Conservation (phyloP, 1,140 invertebrate species). For the Listronotus bonariensis region DNA sequence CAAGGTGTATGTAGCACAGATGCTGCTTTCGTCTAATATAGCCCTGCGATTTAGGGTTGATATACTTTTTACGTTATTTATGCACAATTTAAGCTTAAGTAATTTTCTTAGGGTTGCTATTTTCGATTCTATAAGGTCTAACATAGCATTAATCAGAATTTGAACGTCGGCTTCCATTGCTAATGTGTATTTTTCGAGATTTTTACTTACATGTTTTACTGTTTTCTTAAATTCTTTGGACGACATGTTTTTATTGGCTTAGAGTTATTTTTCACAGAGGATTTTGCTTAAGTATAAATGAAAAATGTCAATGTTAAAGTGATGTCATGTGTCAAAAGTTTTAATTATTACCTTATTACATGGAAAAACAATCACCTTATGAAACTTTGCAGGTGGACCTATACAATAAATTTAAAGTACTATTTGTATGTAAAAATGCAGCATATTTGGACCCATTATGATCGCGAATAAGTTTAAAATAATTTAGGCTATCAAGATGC, state of each 20-base stretch:
- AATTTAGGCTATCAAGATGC: no score
- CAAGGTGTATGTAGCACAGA: background rate
- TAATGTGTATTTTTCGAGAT: constrained; percentile 23
- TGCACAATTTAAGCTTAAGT: constrained; percentile 28
- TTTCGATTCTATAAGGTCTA: constrained; percentile 27
- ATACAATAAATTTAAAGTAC: no score
- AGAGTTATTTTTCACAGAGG: background rate
- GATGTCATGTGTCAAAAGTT: background rate
- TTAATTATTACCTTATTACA: background rate
- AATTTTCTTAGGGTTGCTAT: constrained; percentile 19
- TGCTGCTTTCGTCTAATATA: background rate
- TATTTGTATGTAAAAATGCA: no score
- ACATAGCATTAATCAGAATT: constrained; percentile 20
- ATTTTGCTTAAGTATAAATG: background rate
- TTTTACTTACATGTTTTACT: constrained; percentile 20
- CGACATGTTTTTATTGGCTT: constrained; percentile 10
- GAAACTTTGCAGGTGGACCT: no score
- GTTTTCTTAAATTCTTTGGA: constrained; percentile 16
- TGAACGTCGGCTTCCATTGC: constrained; percentile 30
- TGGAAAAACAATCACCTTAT: no score
- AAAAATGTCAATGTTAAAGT: constrained; percentile 17
- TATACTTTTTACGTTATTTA: constrained; percentile 19
- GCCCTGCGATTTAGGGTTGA: constrained; percentile 1
- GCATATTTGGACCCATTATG: no score
- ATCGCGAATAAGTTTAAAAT: no score